Evolutionary conservation across 1,140 invertebrate genomes (phyloP), one percentile per base, ranked within the genome.

Genomic region (Ooceraea biroi): DNA sequence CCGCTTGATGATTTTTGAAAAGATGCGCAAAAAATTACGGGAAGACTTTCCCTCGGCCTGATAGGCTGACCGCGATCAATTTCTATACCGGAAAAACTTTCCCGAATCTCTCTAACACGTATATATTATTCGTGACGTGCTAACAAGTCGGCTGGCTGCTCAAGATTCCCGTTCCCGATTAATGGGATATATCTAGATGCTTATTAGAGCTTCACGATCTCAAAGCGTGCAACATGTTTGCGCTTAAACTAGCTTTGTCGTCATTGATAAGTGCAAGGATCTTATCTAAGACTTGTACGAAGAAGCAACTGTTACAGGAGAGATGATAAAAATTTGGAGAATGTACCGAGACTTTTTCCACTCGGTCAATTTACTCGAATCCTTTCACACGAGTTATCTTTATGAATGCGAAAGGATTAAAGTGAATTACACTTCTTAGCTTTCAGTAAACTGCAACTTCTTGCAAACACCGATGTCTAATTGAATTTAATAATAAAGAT

Each of bases 71-170:
- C 84, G 66, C 61, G 57, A 82, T 83, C 84, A 65, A 83, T 73
- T 83, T 85, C 68, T 65, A 50, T 84, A 41, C 74, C 60, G 65
- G 71, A 57, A 76, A 83, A 85, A 86, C 83, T 86, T 80, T 83
- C 85, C 74, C 77, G 52, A 88, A 88, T 74, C 25, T 76, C 69
- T 83, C 76, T 71, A 50, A 17, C 48, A 83, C 36, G 46, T 48
- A 36, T 46, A n/a, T n/a, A n/a, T n/a, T n/a, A 44, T 30, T 61
- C 44, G 17, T 52, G 27, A 83, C 50, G 48, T 41, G 72, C 57
- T 48, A 48, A 83, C 48, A 73, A 44, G 10, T 44, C 55, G 1
- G 0, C 55, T 60, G 11, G 17, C 30, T 68, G 58, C 58, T 63
- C 57, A 65, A 80, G 76, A 58, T 80, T 14, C 50, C 12, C 17